phyloP scores from a whole-genome alignment of 2,113 vertebrate genomes.

The Collichthys lucidus region DNA sequence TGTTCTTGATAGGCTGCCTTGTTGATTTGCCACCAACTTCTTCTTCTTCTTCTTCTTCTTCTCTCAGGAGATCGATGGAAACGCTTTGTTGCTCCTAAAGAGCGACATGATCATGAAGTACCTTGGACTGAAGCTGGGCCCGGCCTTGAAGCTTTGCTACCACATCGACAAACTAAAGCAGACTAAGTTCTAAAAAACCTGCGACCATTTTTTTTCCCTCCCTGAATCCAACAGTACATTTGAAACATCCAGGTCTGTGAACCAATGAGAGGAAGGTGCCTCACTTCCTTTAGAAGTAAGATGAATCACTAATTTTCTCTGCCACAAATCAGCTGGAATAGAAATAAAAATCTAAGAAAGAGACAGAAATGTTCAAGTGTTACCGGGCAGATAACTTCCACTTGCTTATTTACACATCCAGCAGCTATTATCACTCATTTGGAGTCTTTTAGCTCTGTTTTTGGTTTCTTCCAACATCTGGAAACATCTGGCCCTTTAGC shows the following conservation, averaged over 20 bases:
- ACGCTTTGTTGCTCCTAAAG: conserved; percentile 93
- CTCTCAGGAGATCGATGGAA: conserved; percentile 94
- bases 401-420: background rate
- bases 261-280: conserved; percentile 4
- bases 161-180: conserved; percentile 98
- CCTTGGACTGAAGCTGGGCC: conserved; percentile 95
- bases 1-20: background rate
- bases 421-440: background rate
- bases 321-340: background rate
- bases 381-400: background rate
- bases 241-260: conserved; percentile 20
- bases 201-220: background rate
- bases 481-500: background rate
- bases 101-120: conserved; percentile 99
- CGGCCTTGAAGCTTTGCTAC: conserved; percentile 94
- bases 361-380: background rate
- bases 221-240: conserved; percentile 30
- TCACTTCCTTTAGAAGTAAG: background rate
- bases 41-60: conserved; percentile 13
- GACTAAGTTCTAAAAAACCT: conserved; percentile 89
- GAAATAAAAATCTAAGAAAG: background rate
- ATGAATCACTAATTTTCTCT: background rate
- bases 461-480: background rate
- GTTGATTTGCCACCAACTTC: background rate
- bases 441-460: conserved; percentile 8